Percentiles rank a stretch among this genome's conserved stretches.
These are phyloP conservation scores for Chaunax sp. DNA, from an alignment of 2,797 vertebrate species.

Conservation along the genomic window DNA sequence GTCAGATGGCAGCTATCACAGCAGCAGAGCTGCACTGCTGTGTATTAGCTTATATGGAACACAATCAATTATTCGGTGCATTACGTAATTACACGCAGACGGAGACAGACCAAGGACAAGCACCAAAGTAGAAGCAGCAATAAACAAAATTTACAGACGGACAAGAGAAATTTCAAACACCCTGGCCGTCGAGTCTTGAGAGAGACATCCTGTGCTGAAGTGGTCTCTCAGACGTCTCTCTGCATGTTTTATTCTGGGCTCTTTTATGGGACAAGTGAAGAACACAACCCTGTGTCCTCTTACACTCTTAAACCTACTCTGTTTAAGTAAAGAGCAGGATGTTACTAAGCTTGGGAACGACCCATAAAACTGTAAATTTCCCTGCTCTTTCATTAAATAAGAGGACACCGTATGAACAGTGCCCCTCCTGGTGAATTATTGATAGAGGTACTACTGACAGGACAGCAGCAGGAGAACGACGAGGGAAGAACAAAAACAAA, in stretches of 20 bases:
- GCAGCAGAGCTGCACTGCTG: constrained; percentile 40
- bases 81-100: constrained; percentile 9
- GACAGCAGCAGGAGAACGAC: constrained; percentile 41
- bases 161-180: background rate
- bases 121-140: background rate
- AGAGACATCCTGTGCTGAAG: constrained; percentile 48
- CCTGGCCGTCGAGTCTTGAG: constrained; percentile 9
- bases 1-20: constrained; percentile 61
- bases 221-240: constrained; percentile 30
- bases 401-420: constrained; percentile 68
- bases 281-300: constrained; percentile 26
- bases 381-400: constrained; percentile 74
- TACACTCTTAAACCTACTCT: constrained; percentile 23
- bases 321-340: constrained; percentile 44
- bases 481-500: constrained; percentile 24
- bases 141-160: constrained; percentile 21
- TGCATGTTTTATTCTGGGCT: constrained; percentile 46
- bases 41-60: constrained; percentile 24
- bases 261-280: constrained; percentile 49
- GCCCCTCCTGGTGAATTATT: constrained; percentile 76
- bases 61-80: constrained; percentile 18
- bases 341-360: constrained; percentile 24
- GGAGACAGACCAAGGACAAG: constrained; percentile 5
- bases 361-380: constrained; percentile 62
- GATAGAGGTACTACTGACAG: constrained; percentile 55